Percentiles rank a stretch among this genome's conserved stretches.
Conservation (phyloP, 1,140 invertebrate species). For the Drosophila lacteicornis region DNA sequence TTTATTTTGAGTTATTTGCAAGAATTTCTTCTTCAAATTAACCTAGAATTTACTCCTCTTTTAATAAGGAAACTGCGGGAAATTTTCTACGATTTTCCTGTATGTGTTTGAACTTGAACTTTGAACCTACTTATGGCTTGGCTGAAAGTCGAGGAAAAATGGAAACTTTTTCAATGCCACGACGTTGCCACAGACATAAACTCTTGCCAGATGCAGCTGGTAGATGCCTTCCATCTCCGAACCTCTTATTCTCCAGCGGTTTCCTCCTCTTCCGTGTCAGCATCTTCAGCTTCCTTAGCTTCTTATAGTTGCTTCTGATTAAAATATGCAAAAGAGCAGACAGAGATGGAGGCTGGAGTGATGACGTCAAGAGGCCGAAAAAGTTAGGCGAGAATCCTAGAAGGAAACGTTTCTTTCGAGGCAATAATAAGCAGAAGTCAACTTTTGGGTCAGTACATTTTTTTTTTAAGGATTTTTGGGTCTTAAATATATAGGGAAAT, state of each 20-base stretch:
- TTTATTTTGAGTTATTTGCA: not conserved
- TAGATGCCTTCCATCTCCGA: conserved; percentile 4
- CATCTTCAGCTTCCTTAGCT: not conserved
- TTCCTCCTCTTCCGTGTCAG: conserved; percentile 17
- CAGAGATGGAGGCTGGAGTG: not conserved
- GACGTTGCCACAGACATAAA: conserved; percentile 22
- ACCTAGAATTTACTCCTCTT: not conserved
- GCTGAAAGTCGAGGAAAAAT: conserved; percentile 37
- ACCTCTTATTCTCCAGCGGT: not conserved
- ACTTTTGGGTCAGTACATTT: no score
- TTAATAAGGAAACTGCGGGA: not conserved
- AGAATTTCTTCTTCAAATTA: no score
- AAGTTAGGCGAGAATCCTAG: not conserved
- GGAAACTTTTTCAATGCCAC: conserved; percentile 54
- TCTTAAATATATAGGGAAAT: not conserved
- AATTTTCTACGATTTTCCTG: conserved; percentile 5
- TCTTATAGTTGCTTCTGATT: conserved; percentile 29
- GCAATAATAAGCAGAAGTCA: not conserved
- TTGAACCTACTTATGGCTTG: conserved; percentile 52
- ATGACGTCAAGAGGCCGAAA: conserved; percentile 36
- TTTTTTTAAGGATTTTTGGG: no score
- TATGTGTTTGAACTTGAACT: conserved; percentile 51
- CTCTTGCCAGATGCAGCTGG: conserved; percentile 13
- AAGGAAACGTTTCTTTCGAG: not conserved
- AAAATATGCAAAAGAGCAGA: conserved; percentile 33